Base-by-base conservation (phyloP, 37 sponge, comb jelly and placozoan genomes). In the Corticium candelabrum region DNA sequence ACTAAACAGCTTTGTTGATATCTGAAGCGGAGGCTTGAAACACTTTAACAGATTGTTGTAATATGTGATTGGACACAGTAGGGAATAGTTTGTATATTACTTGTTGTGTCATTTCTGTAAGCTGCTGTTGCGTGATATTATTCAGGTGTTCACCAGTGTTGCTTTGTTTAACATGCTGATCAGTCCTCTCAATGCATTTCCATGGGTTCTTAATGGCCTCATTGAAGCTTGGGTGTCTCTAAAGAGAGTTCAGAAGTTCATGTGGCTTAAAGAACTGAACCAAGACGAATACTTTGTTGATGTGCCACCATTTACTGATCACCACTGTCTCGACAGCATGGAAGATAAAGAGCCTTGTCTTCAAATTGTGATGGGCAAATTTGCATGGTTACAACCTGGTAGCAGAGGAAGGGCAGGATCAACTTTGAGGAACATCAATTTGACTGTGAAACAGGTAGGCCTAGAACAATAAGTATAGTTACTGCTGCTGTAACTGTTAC, bases 181-280 rank as follows among this genome's bases (percentile, higher is more conserved):
- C 40, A 80, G 85, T 67, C 99, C 99, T 0, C 86, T 98, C 41
- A 98, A 98, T 76, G 99, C 96, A 31, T 91, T 94, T 74, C 99
- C 99, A 2, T 91, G 96, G 95, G 99, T 98, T 36, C 86, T 98
- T 79, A 91, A 92, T 81, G 96, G 99, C 2, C 83, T 98, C 31
- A 76, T 92, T 69, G 92, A 94, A 84, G 90, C 96, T 3, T 92
- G 95, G 93, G 92, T 98, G 35, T 98, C 99, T 1, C 41, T 88
- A 37, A 89, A 89, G 77, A 76, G 99, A 76, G 83, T 98, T 0
- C 86, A 94, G 40, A 43, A 30, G 0, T 98, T 94, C 74, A 76
- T 98, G 11, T 57, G 71, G 39, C 75, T 97, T 1, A 43, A 79
- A 30, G 93, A 94, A 37, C 41, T 86, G 3, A 82, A 84, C 80